Evolutionary conservation across 2,797 vertebrate genomes (phyloP).

Genomic region (Amblyraja radiata): DNA sequence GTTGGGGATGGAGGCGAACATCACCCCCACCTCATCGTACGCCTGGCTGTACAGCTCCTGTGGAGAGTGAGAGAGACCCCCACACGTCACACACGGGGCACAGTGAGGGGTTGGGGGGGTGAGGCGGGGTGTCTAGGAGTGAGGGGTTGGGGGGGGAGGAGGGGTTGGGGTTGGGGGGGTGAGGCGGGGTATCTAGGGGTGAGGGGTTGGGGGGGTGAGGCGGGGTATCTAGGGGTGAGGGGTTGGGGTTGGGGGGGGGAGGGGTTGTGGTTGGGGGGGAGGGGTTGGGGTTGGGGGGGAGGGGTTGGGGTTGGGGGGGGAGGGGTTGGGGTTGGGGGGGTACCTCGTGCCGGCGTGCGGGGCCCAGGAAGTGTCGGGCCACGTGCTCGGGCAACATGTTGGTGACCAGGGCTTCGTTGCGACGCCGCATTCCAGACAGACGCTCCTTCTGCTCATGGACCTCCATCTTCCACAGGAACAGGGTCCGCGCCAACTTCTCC

Average conservation of each 20-base stretch:
- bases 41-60: constrained; percentile 94
- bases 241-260: no score
- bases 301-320: not conserved
- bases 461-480: constrained; percentile 89
- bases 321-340: no score
- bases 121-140: no score
- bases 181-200: no score
- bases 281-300: no score
- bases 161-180: no score
- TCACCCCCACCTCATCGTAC: constrained; percentile 87
- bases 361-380: constrained; percentile 84
- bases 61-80: not conserved
- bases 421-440: constrained; percentile 87
- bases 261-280: no score
- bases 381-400: constrained; percentile 91
- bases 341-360: constrained; percentile 83
- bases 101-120: no score
- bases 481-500: constrained; percentile 77
- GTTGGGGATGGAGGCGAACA: constrained; percentile 95
- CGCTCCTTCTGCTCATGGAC: constrained; percentile 86
- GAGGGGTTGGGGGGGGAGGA: no score
- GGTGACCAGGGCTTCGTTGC: constrained; percentile 87
- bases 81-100: no score
- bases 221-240: no score
- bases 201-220: no score